A percentile compares a stretch with the other conserved stretches of the same genome.
Conservation (phyloP, 2,797 vertebrate species). For the Corythornis leucogaster region DNA sequence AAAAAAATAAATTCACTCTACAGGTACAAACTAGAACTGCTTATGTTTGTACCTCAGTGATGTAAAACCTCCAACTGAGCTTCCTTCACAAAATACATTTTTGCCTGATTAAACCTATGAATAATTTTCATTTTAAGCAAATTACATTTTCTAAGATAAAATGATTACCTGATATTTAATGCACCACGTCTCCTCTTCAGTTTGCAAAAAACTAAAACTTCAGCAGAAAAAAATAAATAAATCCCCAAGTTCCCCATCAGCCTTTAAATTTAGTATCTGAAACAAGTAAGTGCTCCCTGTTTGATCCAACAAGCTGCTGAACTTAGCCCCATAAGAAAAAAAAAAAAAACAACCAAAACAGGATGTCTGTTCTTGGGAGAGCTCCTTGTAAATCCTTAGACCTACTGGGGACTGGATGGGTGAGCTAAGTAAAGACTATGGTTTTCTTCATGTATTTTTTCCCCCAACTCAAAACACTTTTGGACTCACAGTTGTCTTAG, state of each 20-base stretch:
- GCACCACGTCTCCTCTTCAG: neutral
- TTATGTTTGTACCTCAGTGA: neutral
- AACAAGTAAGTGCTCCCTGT: slow-evolving; percentile 1
- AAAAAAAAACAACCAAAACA: neutral
- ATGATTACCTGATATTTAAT: neutral
- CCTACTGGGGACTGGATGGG: neutral
- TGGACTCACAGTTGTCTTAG: neutral
- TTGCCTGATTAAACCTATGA: neutral
- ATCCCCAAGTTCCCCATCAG: slow-evolving; percentile 5
- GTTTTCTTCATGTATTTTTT: neutral
- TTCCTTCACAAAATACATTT: neutral
- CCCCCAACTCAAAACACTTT: neutral
- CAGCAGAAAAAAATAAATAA: neutral
- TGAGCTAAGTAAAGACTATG: neutral
- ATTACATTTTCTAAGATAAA: neutral
- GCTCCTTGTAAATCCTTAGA: slow-evolving; percentile 41
- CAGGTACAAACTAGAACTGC: neutral
- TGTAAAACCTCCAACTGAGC: neutral
- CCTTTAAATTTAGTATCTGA: slow-evolving; percentile 31
- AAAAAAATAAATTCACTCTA: neutral
- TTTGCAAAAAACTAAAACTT: neutral
- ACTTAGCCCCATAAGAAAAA: slow-evolving; percentile 31
- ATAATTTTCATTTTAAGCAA: neutral
- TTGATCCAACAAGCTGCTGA: slow-evolving; percentile 38
- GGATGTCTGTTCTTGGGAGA: slow-evolving; percentile 11